Base-by-base conservation (phyloP, 2,113 vertebrate genomes). In the Aptenodytes patagonicus region DNA sequence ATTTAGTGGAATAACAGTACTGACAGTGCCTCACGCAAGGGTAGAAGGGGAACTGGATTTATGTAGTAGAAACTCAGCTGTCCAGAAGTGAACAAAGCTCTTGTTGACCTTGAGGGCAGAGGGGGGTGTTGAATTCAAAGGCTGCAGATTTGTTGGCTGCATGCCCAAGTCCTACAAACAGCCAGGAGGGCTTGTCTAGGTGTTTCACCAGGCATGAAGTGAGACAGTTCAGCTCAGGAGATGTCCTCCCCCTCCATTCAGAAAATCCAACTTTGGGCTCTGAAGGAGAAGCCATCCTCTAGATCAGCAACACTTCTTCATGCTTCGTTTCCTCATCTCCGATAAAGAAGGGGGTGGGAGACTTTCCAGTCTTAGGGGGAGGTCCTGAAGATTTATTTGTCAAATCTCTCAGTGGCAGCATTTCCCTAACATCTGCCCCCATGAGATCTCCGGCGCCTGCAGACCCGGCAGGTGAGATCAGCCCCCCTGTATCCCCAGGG, bases 281-380 rank as follows among this genome's bases (percentile, higher is more conserved):
- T 47, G 79, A 42, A 44, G 61, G 15, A 80, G 58, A 11, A 22
- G 22, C 47, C 58, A 31, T 72, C 71, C 49, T 36, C 7, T 15
- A 61, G 49, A 70, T 7, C 58, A 83, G 49, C 57, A 85, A 2
- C 0, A 0, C 15, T 66, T 54, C 34, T 54, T 46, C 20, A 2
- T 31, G 42, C 47, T 82, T 82, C 2, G 0, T 64, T 75, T 70
- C 51, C 61, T 49, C 22, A 19, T 32, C 49, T 61, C 38, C 49
- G 73, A 9, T 58, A 80, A 46, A 15, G 7, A 34, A 61, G 26
- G 17, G 13, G 11, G 12, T 9, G 3, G 26, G 28, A 89, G 18
- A 42, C 2, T 66, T 78, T 31, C 24, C 71, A 86, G 34, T 51
- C 24, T 73, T 36, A 26, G 2, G 3, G 5, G 21, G 21, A 66